A percentile compares a stretch with the other conserved stretches of the same genome.
These are phyloP conservation scores for Andricus grossulariae DNA, from an alignment of 1,140 invertebrate genomes.

Conservation along the genomic window DNA sequence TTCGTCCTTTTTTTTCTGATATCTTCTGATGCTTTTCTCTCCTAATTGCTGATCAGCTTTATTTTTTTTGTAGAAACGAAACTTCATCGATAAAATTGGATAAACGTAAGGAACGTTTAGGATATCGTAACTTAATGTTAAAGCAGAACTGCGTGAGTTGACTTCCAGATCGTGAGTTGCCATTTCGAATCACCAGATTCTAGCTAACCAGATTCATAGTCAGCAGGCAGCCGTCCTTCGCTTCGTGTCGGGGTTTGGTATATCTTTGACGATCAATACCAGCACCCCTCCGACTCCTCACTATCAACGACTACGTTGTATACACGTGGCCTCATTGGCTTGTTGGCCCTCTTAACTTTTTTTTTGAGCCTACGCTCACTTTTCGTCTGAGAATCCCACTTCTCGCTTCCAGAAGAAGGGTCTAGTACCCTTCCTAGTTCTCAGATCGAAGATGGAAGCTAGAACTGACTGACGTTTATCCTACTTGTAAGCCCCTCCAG, in stretches of 20 bases:
- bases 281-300: slow-evolving; percentile 45
- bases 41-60: too few relatives aligned
- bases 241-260: slow-evolving; percentile 58
- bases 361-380: slow-evolving; percentile 14
- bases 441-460: slow-evolving; percentile 33
- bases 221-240: slow-evolving; percentile 55
- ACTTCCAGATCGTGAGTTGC: neutral
- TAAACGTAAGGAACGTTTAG: too few relatives aligned
- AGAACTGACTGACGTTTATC: slow-evolving; percentile 15
- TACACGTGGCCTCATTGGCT: slow-evolving; percentile 20
- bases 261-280: slow-evolving; percentile 71
- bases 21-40: too few relatives aligned
- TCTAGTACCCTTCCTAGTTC: slow-evolving; percentile 15
- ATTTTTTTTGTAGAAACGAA: too few relatives aligned
- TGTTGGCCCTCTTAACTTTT: slow-evolving; percentile 29
- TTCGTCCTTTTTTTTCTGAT: too few relatives aligned
- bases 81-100: too few relatives aligned
- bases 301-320: slow-evolving; percentile 55
- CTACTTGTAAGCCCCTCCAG: neutral
- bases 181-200: neutral
- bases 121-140: neutral
- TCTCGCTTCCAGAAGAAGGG: slow-evolving; percentile 12
- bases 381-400: neutral
- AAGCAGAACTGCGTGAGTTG: neutral
- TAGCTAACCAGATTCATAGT: slow-evolving; percentile 18